phyloP scores from a whole-genome alignment of 2,888 invertebrate genomes.

The Embidobia sp. region DNA sequence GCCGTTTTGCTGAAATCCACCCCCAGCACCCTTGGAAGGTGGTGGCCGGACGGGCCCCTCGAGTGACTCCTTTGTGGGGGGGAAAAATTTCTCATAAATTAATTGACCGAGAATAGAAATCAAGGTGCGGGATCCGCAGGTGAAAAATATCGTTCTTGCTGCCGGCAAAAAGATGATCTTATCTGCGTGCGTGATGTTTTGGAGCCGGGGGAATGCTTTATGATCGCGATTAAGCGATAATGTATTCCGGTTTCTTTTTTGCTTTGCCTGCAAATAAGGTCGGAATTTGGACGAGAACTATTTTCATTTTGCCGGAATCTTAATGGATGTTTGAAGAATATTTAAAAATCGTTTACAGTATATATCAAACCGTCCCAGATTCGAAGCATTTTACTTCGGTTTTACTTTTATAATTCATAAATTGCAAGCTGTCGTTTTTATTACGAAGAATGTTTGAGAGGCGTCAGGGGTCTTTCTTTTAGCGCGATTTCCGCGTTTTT shows the following conservation, averaged over 20 bases:
- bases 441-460: no score
- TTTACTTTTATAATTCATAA: no score
- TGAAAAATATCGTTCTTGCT: conserved; percentile 27
- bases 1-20: conserved; percentile 63
- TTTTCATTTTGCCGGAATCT: no score
- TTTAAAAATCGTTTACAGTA: no score
- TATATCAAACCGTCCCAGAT: no score
- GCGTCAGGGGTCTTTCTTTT: not conserved
- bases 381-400: no score
- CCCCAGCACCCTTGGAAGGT: conserved; percentile 40
- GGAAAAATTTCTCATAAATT: conserved; percentile 21
- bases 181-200: conserved; percentile 24
- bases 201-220: conserved; percentile 23
- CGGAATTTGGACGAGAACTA: no score
- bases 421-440: no score
- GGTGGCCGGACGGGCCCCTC: conserved; percentile 19
- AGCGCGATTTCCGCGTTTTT: not conserved
- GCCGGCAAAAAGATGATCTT: conserved; percentile 16
- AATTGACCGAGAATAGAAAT: conserved; percentile 36
- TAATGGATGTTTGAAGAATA: no score
- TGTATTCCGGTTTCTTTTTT: conserved; percentile 12
- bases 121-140: conserved; percentile 3
- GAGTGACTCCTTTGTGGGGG: no score
- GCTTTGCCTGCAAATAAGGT: no score
- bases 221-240: conserved; percentile 13